These are phyloP conservation scores for Rapana venosa DNA, from an alignment of 2,888 invertebrate genomes.

Conservation along the genomic window DNA sequence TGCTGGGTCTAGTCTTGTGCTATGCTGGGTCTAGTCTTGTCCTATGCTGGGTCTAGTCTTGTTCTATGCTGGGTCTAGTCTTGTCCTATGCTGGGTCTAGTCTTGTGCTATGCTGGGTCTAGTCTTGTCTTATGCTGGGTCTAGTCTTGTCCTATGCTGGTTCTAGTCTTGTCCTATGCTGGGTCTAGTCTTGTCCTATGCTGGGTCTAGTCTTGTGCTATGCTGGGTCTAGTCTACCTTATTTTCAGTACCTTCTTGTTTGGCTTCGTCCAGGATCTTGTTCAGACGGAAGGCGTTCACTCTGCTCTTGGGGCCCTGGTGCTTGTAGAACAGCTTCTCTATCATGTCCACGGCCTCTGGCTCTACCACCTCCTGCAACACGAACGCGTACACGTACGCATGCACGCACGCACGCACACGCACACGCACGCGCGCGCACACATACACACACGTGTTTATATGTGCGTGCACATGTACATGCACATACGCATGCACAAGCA, in stretches of 20 bases:
- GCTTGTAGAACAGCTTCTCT: conserved; percentile 87
- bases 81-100: background rate
- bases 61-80: too few relatives aligned
- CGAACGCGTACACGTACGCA: background rate
- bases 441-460: background rate
- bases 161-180: too few relatives aligned
- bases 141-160: too few relatives aligned
- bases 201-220: too few relatives aligned
- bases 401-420: conserved; percentile 4
- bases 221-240: background rate
- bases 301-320: conserved; percentile 91
- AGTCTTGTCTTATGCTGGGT: too few relatives aligned
- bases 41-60: too few relatives aligned
- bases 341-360: conserved; percentile 77
- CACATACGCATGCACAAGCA: conserved; percentile 13
- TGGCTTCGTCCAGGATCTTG: conserved; percentile 85
- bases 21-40: too few relatives aligned
- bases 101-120: too few relatives aligned
- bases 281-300: conserved; percentile 95
- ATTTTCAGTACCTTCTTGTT: conserved; percentile 53
- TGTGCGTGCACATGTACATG: background rate
- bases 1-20: too few relatives aligned
- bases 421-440: background rate
- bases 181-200: too few relatives aligned
- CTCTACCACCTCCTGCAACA: conserved; percentile 24